Base-by-base conservation (phyloP, 2,888 invertebrate species). In the Athrips mouffetella region DNA sequence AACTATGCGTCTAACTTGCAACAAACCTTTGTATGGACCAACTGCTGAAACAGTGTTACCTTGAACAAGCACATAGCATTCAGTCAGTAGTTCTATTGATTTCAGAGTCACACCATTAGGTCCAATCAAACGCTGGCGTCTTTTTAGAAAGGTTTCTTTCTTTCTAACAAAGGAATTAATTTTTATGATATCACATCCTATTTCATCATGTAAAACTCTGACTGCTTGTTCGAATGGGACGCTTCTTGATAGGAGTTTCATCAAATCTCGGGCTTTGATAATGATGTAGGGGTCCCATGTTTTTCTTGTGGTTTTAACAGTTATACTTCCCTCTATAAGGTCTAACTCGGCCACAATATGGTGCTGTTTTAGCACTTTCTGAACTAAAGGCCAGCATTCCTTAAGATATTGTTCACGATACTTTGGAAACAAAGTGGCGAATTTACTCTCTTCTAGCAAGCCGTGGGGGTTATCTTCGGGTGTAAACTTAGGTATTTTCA, bases 211-310 rank as follows among this genome's bases (percentile, higher is more conserved):
- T 21, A 96, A 77, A 1, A 96, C 95, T 60, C 93, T 89, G 10
- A 92, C 91, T 2, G 98, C 98, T 84, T 99, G 98, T 80, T 99
- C 99, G 63, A 94, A 97, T 0, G 99, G 98, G 1, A 99, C 99
- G 77, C 98, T 98, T 59, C 99, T 90, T 0, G 98, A 96, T 65
- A 99, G 82, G 1, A 99, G 86, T 77, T 98, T 98, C 63, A 99
- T 95, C 89, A 99, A 91, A 77, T 99, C 99, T 53, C 99, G 90
- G 0, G 98, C 97, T 87, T 99, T 99, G 21, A 99, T 91, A 37
- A 99, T 96, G 47, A 98, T 95, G 63, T 95, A 99, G 0, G 99
- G 99, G 88, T 99, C 99, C 97, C 97, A 99, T 0, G 99, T 99
- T 89, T 98, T 98, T 47, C 95, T 90, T 0, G 98, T 98, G 0